Conservation (phyloP, 2,113 vertebrate species). For the Caloenas nicobarica region DNA sequence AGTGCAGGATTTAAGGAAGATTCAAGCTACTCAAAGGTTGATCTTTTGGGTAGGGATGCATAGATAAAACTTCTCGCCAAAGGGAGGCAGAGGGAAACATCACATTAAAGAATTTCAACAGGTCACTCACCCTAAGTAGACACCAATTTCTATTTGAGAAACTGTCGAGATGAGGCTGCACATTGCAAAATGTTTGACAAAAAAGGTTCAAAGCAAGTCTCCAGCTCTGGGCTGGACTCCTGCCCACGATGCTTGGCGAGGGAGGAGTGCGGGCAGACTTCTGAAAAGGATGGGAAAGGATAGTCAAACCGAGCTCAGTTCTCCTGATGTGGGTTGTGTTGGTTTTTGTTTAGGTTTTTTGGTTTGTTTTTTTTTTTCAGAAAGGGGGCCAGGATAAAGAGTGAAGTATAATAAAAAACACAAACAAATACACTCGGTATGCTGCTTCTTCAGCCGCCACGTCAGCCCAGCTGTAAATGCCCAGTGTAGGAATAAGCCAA, state of each 20-base stretch:
- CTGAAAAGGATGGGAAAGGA: neutral
- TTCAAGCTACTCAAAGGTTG: neutral
- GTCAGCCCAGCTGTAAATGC: slow-evolving; percentile 63
- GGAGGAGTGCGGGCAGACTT: neutral
- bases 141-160: neutral
- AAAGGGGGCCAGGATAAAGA: slow-evolving; percentile 12
- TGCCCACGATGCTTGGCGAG: neutral
- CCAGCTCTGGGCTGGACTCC: neutral
- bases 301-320: neutral
- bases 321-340: slow-evolving; percentile 18
- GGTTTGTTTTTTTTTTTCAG: neutral
- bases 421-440: slow-evolving; percentile 36
- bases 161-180: neutral
- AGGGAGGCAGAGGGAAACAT: neutral
- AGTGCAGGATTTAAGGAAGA: neutral
- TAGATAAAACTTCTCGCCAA: neutral
- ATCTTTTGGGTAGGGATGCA: neutral
- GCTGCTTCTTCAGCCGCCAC: slow-evolving; percentile 61
- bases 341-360: no score
- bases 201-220: neutral
- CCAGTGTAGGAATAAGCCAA: slow-evolving; percentile 56
- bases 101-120: neutral
- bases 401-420: slow-evolving; percentile 25
- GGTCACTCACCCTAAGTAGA: neutral
- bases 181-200: neutral